These are phyloP conservation scores for Melanotus villosus DNA, from an alignment of 2,888 invertebrate genomes.

Conservation along the genomic window DNA sequence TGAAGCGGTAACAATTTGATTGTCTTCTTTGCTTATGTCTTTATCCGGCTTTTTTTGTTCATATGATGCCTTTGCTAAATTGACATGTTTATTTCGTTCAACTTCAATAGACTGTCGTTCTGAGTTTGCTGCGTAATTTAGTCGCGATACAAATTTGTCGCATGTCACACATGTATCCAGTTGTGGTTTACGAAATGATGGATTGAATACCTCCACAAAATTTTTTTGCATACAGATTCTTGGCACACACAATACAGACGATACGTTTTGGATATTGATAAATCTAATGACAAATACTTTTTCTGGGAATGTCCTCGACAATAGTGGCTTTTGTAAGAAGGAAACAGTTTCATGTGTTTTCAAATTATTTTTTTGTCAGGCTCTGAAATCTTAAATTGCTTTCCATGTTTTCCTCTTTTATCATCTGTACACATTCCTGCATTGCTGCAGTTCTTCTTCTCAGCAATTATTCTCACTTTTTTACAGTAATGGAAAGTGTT, in stretches of 20 bases:
- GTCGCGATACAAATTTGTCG: slow-evolving; percentile 22
- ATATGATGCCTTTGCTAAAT: too few species aligned
- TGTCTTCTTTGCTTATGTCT: neutral
- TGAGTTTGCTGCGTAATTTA: too few species aligned
- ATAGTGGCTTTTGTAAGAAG: slow-evolving; percentile 27
- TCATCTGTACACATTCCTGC: slow-evolving; percentile 24
- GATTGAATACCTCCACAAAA: slow-evolving; percentile 25
- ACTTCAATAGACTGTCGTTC: slow-evolving; percentile 2
- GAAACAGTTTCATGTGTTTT: too few species aligned
- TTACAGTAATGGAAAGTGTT: neutral
- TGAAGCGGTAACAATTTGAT: too few species aligned
- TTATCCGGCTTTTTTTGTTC: neutral
- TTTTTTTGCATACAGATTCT: slow-evolving; percentile 5
- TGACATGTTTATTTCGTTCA: neutral
- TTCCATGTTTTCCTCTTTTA: slow-evolving; percentile 21
- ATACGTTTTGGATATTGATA: slow-evolving; percentile 21
- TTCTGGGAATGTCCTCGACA: neutral
- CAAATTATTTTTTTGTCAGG: too few species aligned
- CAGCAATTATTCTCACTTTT: slow-evolving; percentile 9
- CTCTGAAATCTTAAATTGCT: slow-evolving; percentile 7
- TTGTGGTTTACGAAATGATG: slow-evolving; percentile 16
- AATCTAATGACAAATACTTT: slow-evolving; percentile 7
- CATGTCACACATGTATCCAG: slow-evolving; percentile 28
- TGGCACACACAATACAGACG: neutral
- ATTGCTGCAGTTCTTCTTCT: neutral